These are phyloP conservation scores for Gymnopithys bicolor DNA, from an alignment of 2,797 vertebrate genomes.

Conservation along the genomic window DNA sequence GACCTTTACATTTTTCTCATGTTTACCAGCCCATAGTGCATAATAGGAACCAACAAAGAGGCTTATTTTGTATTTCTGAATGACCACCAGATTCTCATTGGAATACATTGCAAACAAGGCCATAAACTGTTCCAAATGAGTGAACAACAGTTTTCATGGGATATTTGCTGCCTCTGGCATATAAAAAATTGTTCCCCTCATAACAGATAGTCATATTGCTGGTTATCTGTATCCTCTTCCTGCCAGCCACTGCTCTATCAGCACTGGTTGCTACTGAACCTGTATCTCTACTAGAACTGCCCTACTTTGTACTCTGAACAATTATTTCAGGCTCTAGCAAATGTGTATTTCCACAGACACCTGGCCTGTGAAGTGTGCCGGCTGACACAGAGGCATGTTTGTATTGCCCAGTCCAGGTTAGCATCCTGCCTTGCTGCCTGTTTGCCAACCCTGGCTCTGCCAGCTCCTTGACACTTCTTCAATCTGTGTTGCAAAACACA, in stretches of 20 bases:
- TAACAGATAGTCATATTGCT: neutral
- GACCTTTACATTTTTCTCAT: neutral
- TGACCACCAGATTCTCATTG: neutral
- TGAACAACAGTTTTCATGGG: neutral
- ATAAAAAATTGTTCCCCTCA: neutral
- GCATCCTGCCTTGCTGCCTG: neutral
- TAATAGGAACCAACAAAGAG: neutral
- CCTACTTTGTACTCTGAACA: neutral
- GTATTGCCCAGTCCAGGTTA: neutral
- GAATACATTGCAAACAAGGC: neutral
- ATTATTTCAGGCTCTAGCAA: constrained; percentile 5
- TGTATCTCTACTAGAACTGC: neutral
- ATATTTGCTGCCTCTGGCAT: constrained; percentile 21
- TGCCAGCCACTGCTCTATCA: neutral
- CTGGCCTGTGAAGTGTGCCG: neutral
- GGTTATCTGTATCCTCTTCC: constrained; percentile 9
- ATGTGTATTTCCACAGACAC: neutral
- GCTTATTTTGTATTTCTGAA: neutral
- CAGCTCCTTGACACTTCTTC: neutral
- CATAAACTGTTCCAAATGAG: neutral
- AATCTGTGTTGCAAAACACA: neutral
- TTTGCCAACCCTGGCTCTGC: neutral
- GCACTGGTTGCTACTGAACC: neutral
- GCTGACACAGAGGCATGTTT: neutral
- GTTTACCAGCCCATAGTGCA: neutral